phyloP scores from a whole-genome alignment of 2,113 vertebrate genomes.

The Beaufortia kweichowensis region DNA sequence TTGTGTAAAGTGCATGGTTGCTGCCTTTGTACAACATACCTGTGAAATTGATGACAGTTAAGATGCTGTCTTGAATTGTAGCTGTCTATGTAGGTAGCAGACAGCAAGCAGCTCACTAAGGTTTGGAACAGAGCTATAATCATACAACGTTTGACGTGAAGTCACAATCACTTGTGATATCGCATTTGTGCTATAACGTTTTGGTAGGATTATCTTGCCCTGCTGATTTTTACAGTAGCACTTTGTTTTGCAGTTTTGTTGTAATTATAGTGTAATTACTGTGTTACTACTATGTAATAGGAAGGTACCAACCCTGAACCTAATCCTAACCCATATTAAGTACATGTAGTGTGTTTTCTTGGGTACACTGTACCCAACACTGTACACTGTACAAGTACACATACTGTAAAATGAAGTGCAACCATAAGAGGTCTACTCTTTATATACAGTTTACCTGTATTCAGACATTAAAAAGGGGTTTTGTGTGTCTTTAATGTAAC shows the following conservation, averaged over 20 bases:
- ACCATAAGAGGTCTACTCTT: conserved; percentile 6
- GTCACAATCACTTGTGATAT: conserved; percentile 4
- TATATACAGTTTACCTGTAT: not conserved
- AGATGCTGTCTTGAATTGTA: not conserved
- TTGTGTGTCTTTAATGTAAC: conserved; percentile 1
- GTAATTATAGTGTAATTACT: too few species aligned
- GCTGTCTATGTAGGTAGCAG: too few species aligned
- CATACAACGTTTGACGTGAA: not conserved
- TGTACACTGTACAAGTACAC: too few species aligned
- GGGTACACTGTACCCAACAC: too few species aligned
- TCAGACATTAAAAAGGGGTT: not conserved
- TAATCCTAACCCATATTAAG: too few species aligned
- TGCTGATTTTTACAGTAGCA: not conserved
- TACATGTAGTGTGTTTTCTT: too few species aligned
- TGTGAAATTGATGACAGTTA: too few species aligned
- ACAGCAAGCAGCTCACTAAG: not conserved
- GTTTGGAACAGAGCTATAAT: conserved; percentile 1
- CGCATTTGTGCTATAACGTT: not conserved
- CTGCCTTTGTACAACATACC: too few species aligned
- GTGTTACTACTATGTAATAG: too few species aligned
- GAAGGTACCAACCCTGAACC: too few species aligned
- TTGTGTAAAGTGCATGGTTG: not conserved
- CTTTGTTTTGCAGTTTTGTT: too few species aligned
- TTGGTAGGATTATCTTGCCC: not conserved
- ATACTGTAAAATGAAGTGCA: too few species aligned